phyloP scores from a whole-genome alignment of 2,113 vertebrate genomes.

The Antechinus flavipes region DNA sequence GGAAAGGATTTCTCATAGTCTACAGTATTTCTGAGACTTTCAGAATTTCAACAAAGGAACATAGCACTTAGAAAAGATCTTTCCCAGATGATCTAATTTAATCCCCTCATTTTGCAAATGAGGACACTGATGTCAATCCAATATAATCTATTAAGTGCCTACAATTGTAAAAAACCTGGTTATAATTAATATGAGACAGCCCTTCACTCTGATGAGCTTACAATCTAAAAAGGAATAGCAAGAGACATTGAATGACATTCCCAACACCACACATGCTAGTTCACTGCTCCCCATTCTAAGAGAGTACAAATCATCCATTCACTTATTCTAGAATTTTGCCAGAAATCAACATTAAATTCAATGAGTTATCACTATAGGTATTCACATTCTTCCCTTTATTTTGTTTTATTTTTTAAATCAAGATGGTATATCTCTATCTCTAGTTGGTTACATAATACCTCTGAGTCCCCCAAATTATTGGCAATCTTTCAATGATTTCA shows the following conservation, averaged over 20 bases:
- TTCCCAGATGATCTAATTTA: neutral
- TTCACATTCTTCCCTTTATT: neutral
- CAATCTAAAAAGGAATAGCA: neutral
- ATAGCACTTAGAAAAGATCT: neutral
- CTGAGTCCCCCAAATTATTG: neutral
- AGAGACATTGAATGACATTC: neutral
- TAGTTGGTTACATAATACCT: neutral
- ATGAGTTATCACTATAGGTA: neutral
- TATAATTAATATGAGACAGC: neutral
- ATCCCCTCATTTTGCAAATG: neutral
- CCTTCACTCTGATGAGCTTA: neutral
- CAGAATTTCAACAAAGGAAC: neutral
- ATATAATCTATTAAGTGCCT: neutral
- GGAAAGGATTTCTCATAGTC: neutral
- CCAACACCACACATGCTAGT: neutral
- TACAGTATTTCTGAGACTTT: neutral
- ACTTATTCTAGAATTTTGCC: neutral
- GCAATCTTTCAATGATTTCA: neutral
- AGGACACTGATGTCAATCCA: neutral
- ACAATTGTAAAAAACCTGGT: neutral
- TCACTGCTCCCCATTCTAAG: neutral
- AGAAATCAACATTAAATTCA: neutral
- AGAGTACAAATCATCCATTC: neutral
- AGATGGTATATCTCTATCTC: neutral
- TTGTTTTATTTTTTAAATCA: neutral